phyloP scores from a whole-genome alignment of 2,888 invertebrate species.

The Oscheius myriophilus region DNA sequence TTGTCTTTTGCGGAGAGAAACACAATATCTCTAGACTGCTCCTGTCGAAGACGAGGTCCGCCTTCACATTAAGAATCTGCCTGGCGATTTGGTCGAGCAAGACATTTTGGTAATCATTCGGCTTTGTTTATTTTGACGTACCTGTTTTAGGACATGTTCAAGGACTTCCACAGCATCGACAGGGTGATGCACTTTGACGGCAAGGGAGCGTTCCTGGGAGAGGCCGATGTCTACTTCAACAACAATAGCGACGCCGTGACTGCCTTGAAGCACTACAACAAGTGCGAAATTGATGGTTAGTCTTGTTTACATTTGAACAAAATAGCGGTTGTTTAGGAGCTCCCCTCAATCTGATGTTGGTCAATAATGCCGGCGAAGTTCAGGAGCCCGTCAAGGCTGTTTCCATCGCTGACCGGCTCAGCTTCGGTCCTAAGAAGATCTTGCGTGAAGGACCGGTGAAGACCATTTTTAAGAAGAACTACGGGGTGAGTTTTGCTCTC shows the following conservation, averaged over 20 bases:
- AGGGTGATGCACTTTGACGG: background rate
- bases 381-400: background rate
- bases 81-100: slow-evolving; percentile 4
- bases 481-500: no score
- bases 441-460: no score
- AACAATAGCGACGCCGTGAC: background rate
- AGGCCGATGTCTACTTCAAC: slow-evolving; percentile 5
- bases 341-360: no score
- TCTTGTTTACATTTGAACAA: no score
- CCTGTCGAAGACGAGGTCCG: background rate
- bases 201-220: slow-evolving; percentile 6
- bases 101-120: slow-evolving; percentile 19
- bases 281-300: slow-evolving; percentile 8
- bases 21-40: background rate
- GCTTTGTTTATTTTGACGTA: background rate
- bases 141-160: slow-evolving; percentile 17
- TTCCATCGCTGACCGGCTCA: no score
- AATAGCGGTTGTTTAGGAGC: no score
- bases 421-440: no score
- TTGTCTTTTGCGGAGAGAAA: background rate
- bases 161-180: background rate
- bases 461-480: no score
- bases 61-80: slow-evolving; percentile 13
- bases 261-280: background rate
- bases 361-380: no score